Evolutionary conservation across 2,113 vertebrate species (phyloP), one percentile per base, ranked within the genome.

Genomic region (Sminthopsis crassicaudata): DNA sequence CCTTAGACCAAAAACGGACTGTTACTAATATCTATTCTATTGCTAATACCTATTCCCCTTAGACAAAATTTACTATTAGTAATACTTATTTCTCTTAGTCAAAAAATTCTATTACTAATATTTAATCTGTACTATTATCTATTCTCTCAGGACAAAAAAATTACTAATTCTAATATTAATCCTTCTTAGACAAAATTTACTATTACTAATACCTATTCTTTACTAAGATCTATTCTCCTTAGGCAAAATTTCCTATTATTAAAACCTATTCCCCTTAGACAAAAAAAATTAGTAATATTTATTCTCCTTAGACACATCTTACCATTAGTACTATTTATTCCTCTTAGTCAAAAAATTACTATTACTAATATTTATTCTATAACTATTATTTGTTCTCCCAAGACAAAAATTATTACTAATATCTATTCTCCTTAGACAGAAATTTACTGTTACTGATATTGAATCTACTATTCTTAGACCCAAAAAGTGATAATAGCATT

Each of bases 1-100:
- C 91, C 90, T 92, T 48, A 91, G 57, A 94, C 2, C 26, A 90
- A 96, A 91, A 90, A 36, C 51, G 52, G 46, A 48, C 46, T 46
- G 53, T 0, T 88, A 6, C 30, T 89, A 42, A 23, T 12, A 0
- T 4, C 90, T 36, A 48, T 48, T 51, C 46, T 51, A 60, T 0
- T 88, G 6, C 30, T 89, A 42, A 24, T 12, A 0, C 3, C 90
- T 36, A 54, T 54, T 54, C 53, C 23, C 53, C 23, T 54, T 23
- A 54, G 53, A 54, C 53, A 54, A 54, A 54, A 54, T 30, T 60
- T 67, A 16, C 27, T 36, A 36, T 67, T 36, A 19, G 14, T 67
- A 67, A 67, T 67, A n/a, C 4, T 36, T n/a, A 67, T 67, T 67
- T 36, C 14, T 36, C 60, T 67, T n/a, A n/a, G 57, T 12, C 10